Percentiles rank a stretch among this genome's conserved stretches.
phyloP scores from a whole-genome alignment of 2,888 invertebrate species.

The Microplitis manilae region DNA sequence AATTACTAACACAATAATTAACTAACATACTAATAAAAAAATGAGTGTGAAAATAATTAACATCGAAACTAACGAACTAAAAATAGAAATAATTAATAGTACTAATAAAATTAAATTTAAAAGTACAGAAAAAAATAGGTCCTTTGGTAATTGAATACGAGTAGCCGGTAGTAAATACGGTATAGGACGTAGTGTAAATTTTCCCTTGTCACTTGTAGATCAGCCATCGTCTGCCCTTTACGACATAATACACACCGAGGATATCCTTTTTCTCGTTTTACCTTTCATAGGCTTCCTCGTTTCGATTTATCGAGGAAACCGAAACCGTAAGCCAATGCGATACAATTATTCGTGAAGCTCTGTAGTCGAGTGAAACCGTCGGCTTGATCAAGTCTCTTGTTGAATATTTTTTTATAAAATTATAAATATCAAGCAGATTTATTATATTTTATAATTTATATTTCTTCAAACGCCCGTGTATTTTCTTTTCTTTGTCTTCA shows the following conservation, averaged over 20 bases:
- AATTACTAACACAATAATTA: too few relatives aligned
- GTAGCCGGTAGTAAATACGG: not conserved
- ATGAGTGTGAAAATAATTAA: too few relatives aligned
- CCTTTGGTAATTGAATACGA: conserved; percentile 48
- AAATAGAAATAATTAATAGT: not conserved
- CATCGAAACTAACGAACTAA: too few relatives aligned
- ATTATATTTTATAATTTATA: too few relatives aligned
- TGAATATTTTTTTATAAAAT: not conserved
- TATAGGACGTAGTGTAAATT: not conserved
- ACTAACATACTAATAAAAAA: too few relatives aligned
- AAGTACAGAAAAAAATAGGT: not conserved
- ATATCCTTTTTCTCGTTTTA: conserved; percentile 69
- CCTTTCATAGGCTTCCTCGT: conserved; percentile 62
- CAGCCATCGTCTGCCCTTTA: conserved; percentile 43
- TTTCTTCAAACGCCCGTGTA: too few relatives aligned
- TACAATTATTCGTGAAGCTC: conserved; percentile 45
- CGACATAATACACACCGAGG: conserved; percentile 42
- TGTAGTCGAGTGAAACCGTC: conserved; percentile 18
- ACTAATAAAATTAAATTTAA: not conserved
- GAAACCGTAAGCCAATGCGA: conserved; percentile 62
- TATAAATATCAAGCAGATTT: not conserved
- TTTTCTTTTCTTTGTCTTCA: too few relatives aligned
- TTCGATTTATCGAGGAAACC: conserved; percentile 71
- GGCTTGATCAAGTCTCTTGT: conserved; percentile 5
- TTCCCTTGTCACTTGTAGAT: conserved; percentile 12